Evolutionary conservation across 92 coral and sea anemone genomes (phyloP), one percentile per base, ranked within the genome.

Genomic region (Parazoanthus atlanticus): DNA sequence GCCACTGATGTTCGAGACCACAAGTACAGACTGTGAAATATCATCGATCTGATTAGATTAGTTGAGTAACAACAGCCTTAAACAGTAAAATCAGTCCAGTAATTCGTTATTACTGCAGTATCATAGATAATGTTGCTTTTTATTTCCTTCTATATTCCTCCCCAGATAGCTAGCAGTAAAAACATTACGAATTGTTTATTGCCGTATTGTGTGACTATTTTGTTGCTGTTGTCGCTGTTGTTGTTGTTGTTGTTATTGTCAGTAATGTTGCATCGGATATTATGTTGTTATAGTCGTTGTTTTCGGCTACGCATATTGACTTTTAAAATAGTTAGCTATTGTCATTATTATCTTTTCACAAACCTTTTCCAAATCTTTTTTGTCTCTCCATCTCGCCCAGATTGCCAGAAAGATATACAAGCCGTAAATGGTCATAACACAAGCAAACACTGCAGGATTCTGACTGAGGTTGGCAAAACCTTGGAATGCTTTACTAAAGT

Each of bases 391-490:
- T 75, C 98, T 86, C 30, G 98, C 94, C 96, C 95, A 96, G 41
- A 96, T 84, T 74, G 81, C 89, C 33, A 93, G 89, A 40, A 96
- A 73, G 73, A 96, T 65, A 80, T 96, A 96, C 72, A 96, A 28
- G 12, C 98, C 98, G 47, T 92, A 92, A 38, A 96, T 92, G 12
- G 96, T 76, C 93, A 95, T 75, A 78, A 96, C 96, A 76, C 93
- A 90, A 4, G 98, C 96, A 71, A 96, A 95, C 52, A 96, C 96
- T n/a, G 93, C 81, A 26, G 96, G 96, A 80, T 96, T 96, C 1
- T 88, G 80, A 7, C 91, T 80, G 12, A 96, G 90, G 87, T 96
- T 90, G 65, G 91, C 88, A 52, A 96, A 94, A 70, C 96, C 95
- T 13, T 80, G 70, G 17, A 96, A 84, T 64, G 90, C 98, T 10